Base-by-base conservation (phyloP, 2,888 invertebrate genomes). In the Folsomia candida region DNA sequence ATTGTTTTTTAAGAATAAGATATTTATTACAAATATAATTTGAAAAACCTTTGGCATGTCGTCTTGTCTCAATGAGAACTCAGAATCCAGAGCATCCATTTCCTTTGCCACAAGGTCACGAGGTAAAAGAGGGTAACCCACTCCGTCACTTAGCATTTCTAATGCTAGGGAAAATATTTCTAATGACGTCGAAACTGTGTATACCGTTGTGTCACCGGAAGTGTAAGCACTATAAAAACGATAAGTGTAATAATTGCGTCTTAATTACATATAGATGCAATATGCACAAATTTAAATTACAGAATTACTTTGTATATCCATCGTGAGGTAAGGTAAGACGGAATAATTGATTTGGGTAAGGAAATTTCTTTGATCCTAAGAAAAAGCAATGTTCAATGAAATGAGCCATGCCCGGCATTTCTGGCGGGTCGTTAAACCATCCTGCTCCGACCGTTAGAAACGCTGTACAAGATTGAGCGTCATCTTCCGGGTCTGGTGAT, bases 341-440 rank as follows among this genome's bases (percentile, higher is more conserved):
- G 25, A 71, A 67, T 11, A 72, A 47, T 24, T 69, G 70, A 24
- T 74, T 71, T 1, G 69, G 67, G 18, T 71, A 65, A 1, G 69
- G 73, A 60, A 68, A 76, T 25, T 75, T 75, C 14, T 51, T 66
- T 0, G 76, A 75, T 0, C 75, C 75, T 18, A 73, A 59, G 22
- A 75, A 75, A 20, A 75, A 61, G 18, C 71, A 71, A 58, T 76
- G 76, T 37, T 76, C 76, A 18, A 71, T 68, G 20, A 74, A 68
- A 59, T 76, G 76, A 6, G 76, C 76, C 20, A 74, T n/a, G 2
- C 68, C 70, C 0, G 54, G 66, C 27, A 54, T 25, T 4, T 69
- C 69, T 1, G 0, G 1, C 2, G 74, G 74, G 37, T 74, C 74
- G 22, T 74, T 59, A 2, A 69, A 51, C 20, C 68, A 61, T 51